Percentiles rank a stretch among this genome's conserved stretches.
Conservation (phyloP, 2,113 vertebrate genomes). For the Sinosuthora webbiana region DNA sequence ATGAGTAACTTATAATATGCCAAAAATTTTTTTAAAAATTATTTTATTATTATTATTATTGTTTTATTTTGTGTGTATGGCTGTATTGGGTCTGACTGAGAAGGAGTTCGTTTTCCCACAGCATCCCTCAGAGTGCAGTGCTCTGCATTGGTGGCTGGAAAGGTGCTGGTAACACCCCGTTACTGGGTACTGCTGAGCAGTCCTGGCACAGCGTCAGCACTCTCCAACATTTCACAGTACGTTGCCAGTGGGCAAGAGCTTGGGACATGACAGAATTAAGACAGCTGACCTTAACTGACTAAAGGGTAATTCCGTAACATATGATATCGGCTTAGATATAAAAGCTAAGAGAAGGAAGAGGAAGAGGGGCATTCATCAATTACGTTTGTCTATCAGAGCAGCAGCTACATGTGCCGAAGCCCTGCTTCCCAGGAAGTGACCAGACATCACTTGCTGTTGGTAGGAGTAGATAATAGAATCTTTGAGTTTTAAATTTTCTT, state of each 20-base stretch:
- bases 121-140: background rate
- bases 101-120: background rate
- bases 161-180: accelerated
- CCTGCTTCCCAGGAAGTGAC: background rate
- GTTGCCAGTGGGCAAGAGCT: accelerated
- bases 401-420: background rate
- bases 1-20: background rate
- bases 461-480: background rate
- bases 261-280: background rate
- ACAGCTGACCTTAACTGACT: background rate
- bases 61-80: accelerated
- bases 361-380: background rate
- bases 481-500: background rate
- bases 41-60: too few species aligned
- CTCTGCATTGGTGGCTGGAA: background rate
- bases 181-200: background rate
- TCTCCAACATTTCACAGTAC: accelerated
- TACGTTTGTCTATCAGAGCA: background rate
- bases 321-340: accelerated
- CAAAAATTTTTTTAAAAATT: too few species aligned
- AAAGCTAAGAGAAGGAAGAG: background rate
- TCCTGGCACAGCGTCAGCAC: background rate
- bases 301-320: background rate
- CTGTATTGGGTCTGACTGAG: background rate
- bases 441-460: accelerated